Evolutionary conservation across 2,113 vertebrate species (phyloP), one percentile per base, ranked within the genome.

Genomic region (Alexandromys fortis): DNA sequence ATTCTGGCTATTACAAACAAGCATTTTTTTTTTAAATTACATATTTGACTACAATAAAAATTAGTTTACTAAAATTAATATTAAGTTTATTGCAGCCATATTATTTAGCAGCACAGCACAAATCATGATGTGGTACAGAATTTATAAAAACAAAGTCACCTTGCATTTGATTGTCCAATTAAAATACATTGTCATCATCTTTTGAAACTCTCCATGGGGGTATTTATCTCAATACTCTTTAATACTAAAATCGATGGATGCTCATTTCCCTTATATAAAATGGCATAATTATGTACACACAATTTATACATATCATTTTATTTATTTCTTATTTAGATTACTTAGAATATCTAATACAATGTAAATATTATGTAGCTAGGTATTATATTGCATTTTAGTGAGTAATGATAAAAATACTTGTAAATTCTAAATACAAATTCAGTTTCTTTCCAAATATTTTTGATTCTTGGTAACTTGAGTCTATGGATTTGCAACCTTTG

Each of bases 31-130:
- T 86, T 11, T 30, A 49, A 76, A 30, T 85, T 85, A 70, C 5
- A 55, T 47, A 22, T 83, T 70, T 92, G 70, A 30, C 45, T 92
- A 30, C 63, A 94, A 72, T 83, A 30, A 92, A 94, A 47, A 42
- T 45, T 75, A 85, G 33, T 14, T 90, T 76, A 65, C 12, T 45
- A 77, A 78, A 94, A 55, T 73, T 89, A 92, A 83, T 55, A 72
- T 13, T 65, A 28, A 89, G 16, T 85, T 89, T n/a, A 67, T 22
- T 67, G 0, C 47, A 85, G 49, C 8, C 16, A 30, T 30, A 67
- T 86, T 86, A 86, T 67, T 67, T 83, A 83, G 58, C 38, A 65
- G 24, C 13, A 85, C 24, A 42, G 30, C 17, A 92, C 13, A 73
- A 68, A 61, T 87, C 38, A 63, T n/a, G 45, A 73, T 72, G 70